Conservation (phyloP, 2,113 vertebrate species). For the Alectura lathami region DNA sequence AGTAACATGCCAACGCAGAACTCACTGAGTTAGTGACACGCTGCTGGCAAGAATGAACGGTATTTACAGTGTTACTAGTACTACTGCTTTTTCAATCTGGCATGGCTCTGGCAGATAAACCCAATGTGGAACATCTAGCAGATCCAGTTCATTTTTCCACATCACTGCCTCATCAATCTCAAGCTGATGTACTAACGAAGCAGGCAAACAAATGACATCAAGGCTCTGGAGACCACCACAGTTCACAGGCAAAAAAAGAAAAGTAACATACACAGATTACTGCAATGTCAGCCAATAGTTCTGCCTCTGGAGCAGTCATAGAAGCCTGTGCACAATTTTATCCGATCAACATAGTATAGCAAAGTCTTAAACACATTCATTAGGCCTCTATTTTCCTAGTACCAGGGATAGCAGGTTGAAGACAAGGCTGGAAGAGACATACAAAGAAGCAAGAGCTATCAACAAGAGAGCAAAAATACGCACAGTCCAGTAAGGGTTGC, state of each 20-base stretch:
- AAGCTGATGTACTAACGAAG: not conserved
- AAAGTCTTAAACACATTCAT: not conserved
- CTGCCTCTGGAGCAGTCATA: not conserved
- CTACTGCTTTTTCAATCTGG: not conserved
- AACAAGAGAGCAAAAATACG: not conserved
- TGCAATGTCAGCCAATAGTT: not conserved
- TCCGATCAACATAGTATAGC: not conserved
- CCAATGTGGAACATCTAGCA: not conserved
- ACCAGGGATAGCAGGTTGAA: not conserved
- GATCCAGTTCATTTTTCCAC: not conserved
- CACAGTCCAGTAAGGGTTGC: not conserved
- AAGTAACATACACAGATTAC: not conserved
- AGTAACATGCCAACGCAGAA: not conserved
- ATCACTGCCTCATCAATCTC: not conserved
- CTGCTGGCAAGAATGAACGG: not conserved
- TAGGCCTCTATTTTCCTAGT: not conserved
- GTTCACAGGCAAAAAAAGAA: not conserved
- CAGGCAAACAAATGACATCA: not conserved
- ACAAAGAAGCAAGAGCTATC: not conserved
- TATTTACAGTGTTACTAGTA: not conserved
- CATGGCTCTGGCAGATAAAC: not conserved
- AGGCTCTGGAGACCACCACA: not conserved
- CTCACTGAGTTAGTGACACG: not conserved
- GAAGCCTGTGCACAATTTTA: not conserved
- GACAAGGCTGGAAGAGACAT: not conserved